A percentile compares a stretch with the other conserved stretches of the same genome.
Conservation (phyloP, 2,113 vertebrate species). For the Bungarus multicinctus region DNA sequence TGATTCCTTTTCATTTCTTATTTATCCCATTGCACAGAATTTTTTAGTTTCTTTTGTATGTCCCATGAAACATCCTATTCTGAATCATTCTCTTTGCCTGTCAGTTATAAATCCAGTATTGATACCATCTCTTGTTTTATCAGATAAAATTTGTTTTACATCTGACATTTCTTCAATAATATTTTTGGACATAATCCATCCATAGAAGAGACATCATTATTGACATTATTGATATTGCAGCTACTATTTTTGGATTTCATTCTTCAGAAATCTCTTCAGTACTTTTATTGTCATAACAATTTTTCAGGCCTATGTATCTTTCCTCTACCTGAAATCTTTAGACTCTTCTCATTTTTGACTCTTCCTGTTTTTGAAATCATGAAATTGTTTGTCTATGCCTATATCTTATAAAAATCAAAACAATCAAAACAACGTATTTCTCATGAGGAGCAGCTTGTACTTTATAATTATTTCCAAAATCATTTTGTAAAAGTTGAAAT, state of each 20-base stretch:
- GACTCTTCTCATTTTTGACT: neutral
- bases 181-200: neutral
- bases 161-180: neutral
- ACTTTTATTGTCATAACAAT: neutral
- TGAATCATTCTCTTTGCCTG: neutral
- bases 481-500: neutral
- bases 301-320: neutral
- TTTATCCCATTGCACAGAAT: neutral
- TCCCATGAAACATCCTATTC: neutral
- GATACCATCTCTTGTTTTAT: neutral
- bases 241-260: neutral
- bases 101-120: neutral
- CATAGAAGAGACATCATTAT: neutral
- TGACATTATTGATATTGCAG: neutral
- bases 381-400: neutral
- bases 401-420: neutral
- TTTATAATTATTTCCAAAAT: neutral
- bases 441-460: neutral
- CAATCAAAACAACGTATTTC: neutral
- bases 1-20: neutral
- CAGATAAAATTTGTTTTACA: neutral
- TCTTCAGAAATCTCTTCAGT: neutral
- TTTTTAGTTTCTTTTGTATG: neutral
- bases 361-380: neutral
- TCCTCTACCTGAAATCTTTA: neutral